These are phyloP conservation scores for Solenopsis invicta DNA, from an alignment of 1,140 invertebrate species.

Conservation along the genomic window DNA sequence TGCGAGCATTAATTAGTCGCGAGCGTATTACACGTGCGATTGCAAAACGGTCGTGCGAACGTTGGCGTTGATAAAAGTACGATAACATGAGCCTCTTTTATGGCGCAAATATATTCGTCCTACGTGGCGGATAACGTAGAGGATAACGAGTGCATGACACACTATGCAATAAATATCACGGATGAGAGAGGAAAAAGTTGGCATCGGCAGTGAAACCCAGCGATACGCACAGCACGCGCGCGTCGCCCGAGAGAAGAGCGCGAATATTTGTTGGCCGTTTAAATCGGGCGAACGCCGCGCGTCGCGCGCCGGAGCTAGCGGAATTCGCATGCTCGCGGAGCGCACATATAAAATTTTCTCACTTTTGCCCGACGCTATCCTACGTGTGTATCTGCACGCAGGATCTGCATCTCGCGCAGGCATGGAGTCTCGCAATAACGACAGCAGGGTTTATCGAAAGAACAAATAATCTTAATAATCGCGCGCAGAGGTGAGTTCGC, in stretches of 20 bases:
- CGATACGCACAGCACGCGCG: neutral
- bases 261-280: constrained; percentile 28
- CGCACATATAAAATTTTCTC: constrained; percentile 26
- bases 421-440: neutral
- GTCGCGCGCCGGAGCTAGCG: neutral
- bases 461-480: constrained; percentile 63
- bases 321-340: neutral
- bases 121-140: constrained; percentile 1
- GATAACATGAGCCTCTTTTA: constrained; percentile 43
- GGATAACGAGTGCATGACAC: constrained; percentile 34
- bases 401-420: constrained; percentile 22
- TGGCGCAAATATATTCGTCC: constrained; percentile 16
- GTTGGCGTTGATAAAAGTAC: constrained; percentile 66
- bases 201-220: constrained; percentile 30
- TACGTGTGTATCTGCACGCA: constrained; percentile 21
- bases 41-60: constrained; percentile 46
- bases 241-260: neutral
- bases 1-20: constrained; percentile 34
- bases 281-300: constrained; percentile 1
- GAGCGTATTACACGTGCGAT: constrained; percentile 13
- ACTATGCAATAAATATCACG: constrained; percentile 47
- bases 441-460: constrained; percentile 44
- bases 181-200: neutral
- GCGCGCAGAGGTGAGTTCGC: constrained; percentile 1
- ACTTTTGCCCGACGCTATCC: neutral